These are phyloP conservation scores for Petrocephalus microphthalmus DNA, from an alignment of 2,113 vertebrate genomes.

Conservation along the genomic window DNA sequence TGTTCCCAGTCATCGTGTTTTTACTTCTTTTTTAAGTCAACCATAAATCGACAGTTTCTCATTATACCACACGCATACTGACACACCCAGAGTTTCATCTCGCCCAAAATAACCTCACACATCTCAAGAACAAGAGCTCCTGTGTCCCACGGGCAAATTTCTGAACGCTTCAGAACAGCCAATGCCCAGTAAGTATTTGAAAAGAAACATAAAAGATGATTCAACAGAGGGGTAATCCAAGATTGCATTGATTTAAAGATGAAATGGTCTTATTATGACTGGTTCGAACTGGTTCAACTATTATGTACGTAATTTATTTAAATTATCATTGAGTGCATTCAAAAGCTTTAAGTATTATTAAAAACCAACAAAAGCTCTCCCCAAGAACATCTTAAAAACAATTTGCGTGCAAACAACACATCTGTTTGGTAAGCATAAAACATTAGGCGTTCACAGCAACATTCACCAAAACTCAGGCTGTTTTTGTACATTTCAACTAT, in stretches of 20 bases:
- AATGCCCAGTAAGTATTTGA: neutral
- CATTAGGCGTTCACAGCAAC: neutral
- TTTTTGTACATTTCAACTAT: neutral
- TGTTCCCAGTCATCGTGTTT: neutral
- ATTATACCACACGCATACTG: neutral
- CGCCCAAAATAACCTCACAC: neutral
- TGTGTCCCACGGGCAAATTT: neutral
- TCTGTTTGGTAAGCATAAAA: neutral
- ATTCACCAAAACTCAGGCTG: neutral
- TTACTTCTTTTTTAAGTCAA: neutral
- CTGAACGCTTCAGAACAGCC: neutral
- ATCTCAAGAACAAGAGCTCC: neutral
- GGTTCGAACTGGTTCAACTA: neutral
- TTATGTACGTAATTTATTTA: neutral
- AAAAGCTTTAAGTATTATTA: slow-evolving; percentile 2
- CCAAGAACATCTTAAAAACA: slow-evolving; percentile 4
- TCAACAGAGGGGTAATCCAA: neutral
- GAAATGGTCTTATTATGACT: neutral
- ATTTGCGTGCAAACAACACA: slow-evolving; percentile 6
- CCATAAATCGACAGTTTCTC: neutral
- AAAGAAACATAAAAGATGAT: neutral
- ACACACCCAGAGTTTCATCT: neutral
- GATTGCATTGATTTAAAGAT: neutral
- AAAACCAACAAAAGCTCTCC: neutral
- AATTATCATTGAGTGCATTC: neutral